phyloP scores from a whole-genome alignment of 2,888 invertebrate species.

The Habrosyne pyritoides region DNA sequence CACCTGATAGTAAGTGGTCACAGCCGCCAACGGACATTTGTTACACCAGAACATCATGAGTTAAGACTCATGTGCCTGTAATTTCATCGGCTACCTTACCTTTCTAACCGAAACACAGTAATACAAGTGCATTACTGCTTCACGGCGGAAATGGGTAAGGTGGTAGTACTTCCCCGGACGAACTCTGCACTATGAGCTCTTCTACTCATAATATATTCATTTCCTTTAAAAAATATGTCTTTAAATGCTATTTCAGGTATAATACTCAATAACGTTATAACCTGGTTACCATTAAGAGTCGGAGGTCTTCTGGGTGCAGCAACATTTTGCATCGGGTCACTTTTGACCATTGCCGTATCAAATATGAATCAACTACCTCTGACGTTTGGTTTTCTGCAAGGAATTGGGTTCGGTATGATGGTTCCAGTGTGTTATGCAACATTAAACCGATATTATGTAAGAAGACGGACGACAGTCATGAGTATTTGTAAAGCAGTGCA shows the following conservation, averaged over 20 bases:
- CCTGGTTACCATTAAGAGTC: slow-evolving; percentile 76
- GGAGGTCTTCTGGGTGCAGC: slow-evolving; percentile 83
- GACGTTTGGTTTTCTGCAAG: slow-evolving; percentile 83
- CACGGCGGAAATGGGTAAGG: too few species aligned
- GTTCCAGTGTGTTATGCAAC: slow-evolving; percentile 85
- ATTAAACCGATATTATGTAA: slow-evolving; percentile 85
- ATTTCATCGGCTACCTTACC: too few species aligned
- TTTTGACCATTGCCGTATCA: slow-evolving; percentile 79
- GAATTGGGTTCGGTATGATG: slow-evolving; percentile 86
- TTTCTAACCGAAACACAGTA: too few species aligned
- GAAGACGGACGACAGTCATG: slow-evolving; percentile 85
- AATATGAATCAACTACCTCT: slow-evolving; percentile 82
- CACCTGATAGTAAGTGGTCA: too few species aligned
- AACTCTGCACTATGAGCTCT: too few species aligned
- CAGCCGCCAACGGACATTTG: too few species aligned
- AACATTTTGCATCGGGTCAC: slow-evolving; percentile 77
- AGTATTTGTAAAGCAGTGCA: slow-evolving; percentile 85
- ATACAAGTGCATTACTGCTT: too few species aligned
- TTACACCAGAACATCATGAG: too few species aligned
- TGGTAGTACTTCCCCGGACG: too few species aligned
- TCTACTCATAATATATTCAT: too few species aligned
- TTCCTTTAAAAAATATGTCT: too few species aligned
- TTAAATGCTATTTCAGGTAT: slow-evolving; percentile 75
- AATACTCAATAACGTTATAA: slow-evolving; percentile 81
- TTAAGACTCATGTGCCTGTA: too few species aligned